These are phyloP conservation scores for Todiramphus chloris DNA, from an alignment of 2,113 vertebrate genomes.

Conservation along the genomic window DNA sequence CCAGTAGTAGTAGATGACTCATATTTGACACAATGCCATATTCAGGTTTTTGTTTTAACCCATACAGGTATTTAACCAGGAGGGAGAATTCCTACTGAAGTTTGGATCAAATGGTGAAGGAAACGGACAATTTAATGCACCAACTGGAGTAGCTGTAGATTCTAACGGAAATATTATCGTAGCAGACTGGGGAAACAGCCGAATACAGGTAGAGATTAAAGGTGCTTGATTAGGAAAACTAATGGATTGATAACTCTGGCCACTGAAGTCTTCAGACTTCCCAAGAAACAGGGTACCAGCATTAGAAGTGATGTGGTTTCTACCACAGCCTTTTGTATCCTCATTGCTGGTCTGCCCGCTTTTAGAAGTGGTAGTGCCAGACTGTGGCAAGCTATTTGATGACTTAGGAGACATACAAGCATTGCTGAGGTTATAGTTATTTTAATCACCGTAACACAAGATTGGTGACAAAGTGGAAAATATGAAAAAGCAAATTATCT, in stretches of 20 bases:
- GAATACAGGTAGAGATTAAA: slow-evolving; percentile 88
- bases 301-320: neutral
- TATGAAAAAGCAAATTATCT: neutral
- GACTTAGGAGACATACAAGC: neutral
- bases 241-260: neutral
- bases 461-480: neutral
- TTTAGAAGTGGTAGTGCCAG: neutral
- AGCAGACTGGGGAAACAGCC: slow-evolving; percentile 98
- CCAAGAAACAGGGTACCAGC: neutral
- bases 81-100: slow-evolving; percentile 95
- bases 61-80: slow-evolving; percentile 93
- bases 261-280: neutral
- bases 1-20: neutral
- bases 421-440: neutral
- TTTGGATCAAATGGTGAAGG: slow-evolving; percentile 98
- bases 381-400: neutral
- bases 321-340: neutral
- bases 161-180: slow-evolving; percentile 96
- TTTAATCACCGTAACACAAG: neutral
- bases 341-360: neutral
- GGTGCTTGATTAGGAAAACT: neutral
- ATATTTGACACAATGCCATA: neutral
- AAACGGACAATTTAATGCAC: slow-evolving; percentile 97
- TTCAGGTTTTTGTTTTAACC: slow-evolving; percentile 3
- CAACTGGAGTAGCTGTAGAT: slow-evolving; percentile 97